phyloP scores from a whole-genome alignment of 2,113 vertebrate species.

The Alligator sinensis region DNA sequence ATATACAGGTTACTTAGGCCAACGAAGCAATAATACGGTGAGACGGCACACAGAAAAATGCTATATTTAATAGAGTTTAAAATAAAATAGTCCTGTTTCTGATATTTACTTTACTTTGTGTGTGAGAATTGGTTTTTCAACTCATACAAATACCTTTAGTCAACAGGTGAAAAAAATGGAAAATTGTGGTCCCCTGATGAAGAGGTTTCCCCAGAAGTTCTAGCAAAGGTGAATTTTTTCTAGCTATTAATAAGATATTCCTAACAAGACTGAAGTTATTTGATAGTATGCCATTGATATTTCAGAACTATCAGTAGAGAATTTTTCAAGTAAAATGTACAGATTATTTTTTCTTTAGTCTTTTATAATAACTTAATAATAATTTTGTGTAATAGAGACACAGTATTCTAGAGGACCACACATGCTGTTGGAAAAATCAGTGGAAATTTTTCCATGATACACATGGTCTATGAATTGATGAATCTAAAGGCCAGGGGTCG shows the following conservation, averaged over 20 bases:
- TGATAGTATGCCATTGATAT: not conserved
- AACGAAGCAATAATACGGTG: not conserved
- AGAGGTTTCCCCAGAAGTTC: constrained; percentile 96
- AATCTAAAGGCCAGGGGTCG: not conserved
- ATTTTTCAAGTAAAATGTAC: not conserved
- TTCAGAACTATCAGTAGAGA: not conserved
- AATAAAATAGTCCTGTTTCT: not conserved
- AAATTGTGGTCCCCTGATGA: constrained; percentile 98
- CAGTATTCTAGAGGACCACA: not conserved
- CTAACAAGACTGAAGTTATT: not conserved
- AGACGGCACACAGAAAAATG: not conserved
- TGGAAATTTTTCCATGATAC: not conserved
- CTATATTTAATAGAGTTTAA: not conserved
- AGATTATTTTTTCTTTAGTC: not conserved
- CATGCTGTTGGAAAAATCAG: not conserved
- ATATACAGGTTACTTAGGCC: not conserved
- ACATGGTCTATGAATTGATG: not conserved
- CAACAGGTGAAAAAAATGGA: constrained; percentile 96
- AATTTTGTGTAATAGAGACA: no score
- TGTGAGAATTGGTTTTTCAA: constrained; percentile 35
- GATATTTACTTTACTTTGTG: not conserved
- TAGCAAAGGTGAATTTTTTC: constrained; percentile 89
- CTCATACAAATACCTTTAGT: constrained; percentile 82
- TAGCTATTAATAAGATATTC: not conserved
- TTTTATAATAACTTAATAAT: not conserved